Evolutionary conservation across 2,113 vertebrate genomes (phyloP), one percentile per base, ranked within the genome.

Genomic region (Malaclemys terrapin): DNA sequence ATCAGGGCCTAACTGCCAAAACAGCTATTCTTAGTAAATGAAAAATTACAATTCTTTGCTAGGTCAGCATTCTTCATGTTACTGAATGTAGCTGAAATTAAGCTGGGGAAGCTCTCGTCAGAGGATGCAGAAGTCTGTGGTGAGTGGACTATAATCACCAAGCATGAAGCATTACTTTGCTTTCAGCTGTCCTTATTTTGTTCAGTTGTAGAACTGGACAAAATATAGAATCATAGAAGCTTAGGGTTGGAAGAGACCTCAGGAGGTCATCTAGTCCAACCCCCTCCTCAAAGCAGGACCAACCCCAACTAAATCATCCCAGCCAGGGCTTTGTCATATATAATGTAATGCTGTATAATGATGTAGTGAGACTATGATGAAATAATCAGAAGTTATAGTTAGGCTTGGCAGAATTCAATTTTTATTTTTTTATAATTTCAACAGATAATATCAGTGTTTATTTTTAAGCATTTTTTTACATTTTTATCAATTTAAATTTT

Each of bases 1-100:
- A 93, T 10, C 5, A 94, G 83, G 85, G 88, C 25, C 14, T 80
- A 78, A 82, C 75, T 72, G 56, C 3, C 54, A 53, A 5, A 0
- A 0, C 79, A 53, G 56, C 38, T 47, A 25, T 20, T 49, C 65
- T 56, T 22, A 90, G 10, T 42, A 53, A 88, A 84, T 38, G 42
- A 38, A 38, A 65, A 65, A 35, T 17, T 80, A 29, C 1, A 31
- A 6, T 89, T 83, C 4, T 4, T 52, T 93, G 65, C 56, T 17
- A 59, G 82, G 27, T 81, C 8, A 1, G 35, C 27, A 2, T 49
- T 75, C 92, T 84, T 49, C 42, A n/a, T 0, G 0, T 47, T 35
- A 35, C 3, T 2, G 78, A 69, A 20, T 3, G 0, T 83, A 90
- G 25, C 0, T 0, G 10, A 57, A 49, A 38, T 54, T 85, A 78